A percentile compares a stretch with the other conserved stretches of the same genome.
Conservation (phyloP, 2,113 vertebrate genomes). For the Entomyzon cyanotis region DNA sequence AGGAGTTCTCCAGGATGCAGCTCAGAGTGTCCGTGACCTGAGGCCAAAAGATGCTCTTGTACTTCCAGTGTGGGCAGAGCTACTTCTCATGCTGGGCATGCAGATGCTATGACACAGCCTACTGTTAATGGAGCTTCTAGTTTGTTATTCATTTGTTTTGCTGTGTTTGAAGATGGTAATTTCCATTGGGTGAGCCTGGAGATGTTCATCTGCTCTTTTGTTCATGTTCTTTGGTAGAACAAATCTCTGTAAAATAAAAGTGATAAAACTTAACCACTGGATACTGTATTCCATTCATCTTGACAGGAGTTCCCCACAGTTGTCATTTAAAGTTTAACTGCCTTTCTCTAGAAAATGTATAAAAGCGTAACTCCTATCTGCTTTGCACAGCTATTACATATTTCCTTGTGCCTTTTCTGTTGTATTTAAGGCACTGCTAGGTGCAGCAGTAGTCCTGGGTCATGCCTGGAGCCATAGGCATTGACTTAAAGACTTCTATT, state of each 20-base stretch:
- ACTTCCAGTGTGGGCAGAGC: neutral
- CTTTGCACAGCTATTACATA: neutral
- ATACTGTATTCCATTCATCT: neutral
- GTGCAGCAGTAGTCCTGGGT: neutral
- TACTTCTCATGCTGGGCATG: conserved; percentile 41
- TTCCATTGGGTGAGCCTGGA: neutral
- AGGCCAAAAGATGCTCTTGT: neutral
- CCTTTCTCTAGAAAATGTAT: neutral
- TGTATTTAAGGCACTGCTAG: neutral
- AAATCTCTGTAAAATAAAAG: neutral
- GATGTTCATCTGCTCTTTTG: neutral
- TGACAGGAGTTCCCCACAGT: neutral
- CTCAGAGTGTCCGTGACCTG: neutral
- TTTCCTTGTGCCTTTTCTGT: neutral
- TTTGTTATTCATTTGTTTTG: conserved; percentile 34
- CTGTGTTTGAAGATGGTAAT: conserved; percentile 3
- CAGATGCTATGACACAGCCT: conserved; percentile 48
- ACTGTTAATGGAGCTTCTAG: neutral
- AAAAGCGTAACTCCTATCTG: neutral
- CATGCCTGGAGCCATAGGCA: neutral
- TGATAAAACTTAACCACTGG: neutral
- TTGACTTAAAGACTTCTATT: neutral
- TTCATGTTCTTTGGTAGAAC: neutral
- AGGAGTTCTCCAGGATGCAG: neutral
- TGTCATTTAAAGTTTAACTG: neutral